Conservation (phyloP, 2,888 invertebrate species). For the Lathronympha strigana region DNA sequence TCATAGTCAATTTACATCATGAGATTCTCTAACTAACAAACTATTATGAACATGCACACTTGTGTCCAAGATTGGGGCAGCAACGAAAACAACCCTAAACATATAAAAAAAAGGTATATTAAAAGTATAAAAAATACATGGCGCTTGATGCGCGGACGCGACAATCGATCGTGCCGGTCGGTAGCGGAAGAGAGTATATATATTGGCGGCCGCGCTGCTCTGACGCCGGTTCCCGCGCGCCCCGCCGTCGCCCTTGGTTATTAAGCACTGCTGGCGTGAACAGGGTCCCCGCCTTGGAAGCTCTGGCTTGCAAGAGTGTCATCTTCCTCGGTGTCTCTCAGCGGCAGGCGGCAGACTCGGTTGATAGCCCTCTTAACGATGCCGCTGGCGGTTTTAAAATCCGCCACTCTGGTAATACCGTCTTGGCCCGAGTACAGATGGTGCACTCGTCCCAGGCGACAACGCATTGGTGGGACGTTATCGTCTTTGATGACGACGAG, state of each 20-base stretch:
- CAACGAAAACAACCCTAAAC: no score
- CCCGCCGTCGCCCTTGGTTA: not conserved
- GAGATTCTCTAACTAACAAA: no score
- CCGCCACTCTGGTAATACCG: slow-evolving; percentile 13
- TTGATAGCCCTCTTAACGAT: slow-evolving; percentile 13
- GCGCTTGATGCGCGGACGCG: no score
- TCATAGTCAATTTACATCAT: no score
- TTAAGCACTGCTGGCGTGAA: not conserved
- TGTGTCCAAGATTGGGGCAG: no score
- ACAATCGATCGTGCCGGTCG: no score
- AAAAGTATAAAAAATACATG: no score
- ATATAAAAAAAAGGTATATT: no score
- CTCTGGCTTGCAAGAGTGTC: slow-evolving; percentile 12
- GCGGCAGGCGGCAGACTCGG: slow-evolving; percentile 2
- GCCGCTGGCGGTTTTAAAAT: slow-evolving; percentile 17
- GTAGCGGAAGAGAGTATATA: no score
- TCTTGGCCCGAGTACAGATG: slow-evolving; percentile 13
- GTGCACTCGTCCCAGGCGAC: slow-evolving; percentile 21
- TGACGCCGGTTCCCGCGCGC: not conserved
- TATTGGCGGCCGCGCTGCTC: not conserved
- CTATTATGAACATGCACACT: no score
- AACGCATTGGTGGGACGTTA: slow-evolving; percentile 8
- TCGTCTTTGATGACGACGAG: slow-evolving; percentile 30
- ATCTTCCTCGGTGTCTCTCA: not conserved
- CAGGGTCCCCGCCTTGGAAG: slow-evolving; percentile 25